Evolutionary conservation across 2,113 vertebrate species (phyloP).

Genomic region (Ptilonorhynchus violaceus): DNA sequence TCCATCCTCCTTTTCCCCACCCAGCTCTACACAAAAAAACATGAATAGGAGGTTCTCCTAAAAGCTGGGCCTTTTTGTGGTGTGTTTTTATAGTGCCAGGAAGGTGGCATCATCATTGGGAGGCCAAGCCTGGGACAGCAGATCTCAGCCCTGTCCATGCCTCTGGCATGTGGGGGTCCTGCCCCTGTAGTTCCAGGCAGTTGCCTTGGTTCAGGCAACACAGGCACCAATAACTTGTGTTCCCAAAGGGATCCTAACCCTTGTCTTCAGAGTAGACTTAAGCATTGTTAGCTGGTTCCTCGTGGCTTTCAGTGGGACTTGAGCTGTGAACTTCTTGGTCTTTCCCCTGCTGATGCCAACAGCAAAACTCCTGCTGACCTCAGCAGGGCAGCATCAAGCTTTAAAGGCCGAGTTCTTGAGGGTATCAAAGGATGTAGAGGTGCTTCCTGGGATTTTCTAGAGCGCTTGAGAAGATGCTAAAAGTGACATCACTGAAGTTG

Average conservation of each 20-base stretch:
- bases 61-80: not conserved
- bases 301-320: not conserved
- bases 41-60: not conserved
- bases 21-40: rapidly evolving
- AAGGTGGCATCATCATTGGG: not conserved
- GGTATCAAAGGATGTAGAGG: not conserved
- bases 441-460: not conserved
- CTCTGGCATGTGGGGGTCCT: not conserved
- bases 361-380: not conserved
- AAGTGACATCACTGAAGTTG: not conserved
- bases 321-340: not conserved
- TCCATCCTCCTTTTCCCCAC: not conserved
- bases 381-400: not conserved
- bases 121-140: not conserved
- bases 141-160: not conserved
- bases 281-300: not conserved
- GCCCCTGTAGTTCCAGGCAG: not conserved
- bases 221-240: not conserved
- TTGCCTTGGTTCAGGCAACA: not conserved
- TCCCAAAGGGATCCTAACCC: not conserved
- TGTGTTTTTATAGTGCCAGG: not conserved
- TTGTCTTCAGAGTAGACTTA: not conserved
- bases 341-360: not conserved
- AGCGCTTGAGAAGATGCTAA: rapidly evolving
- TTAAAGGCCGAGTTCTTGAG: not conserved